Percentiles rank a stretch among this genome's conserved stretches.
Conservation (phyloP, 2,888 invertebrate genomes). For the Chydorus sphaericus region DNA sequence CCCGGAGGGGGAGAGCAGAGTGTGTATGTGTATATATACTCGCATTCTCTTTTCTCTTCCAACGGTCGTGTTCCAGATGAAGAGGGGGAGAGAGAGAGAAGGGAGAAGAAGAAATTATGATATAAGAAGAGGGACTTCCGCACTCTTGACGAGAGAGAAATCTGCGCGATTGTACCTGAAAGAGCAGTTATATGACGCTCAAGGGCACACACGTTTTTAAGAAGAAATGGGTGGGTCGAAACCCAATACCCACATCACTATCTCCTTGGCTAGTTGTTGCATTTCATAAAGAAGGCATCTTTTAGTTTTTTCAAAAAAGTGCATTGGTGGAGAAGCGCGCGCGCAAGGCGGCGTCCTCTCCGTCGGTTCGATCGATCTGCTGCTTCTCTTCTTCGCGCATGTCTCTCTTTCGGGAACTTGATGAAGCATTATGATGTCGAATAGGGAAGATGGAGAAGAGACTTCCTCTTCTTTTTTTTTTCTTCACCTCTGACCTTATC, state of each 20-base stretch:
- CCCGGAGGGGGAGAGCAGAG: not conserved
- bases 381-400: too few species aligned
- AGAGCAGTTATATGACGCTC: conserved; percentile 13
- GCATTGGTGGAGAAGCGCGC: too few species aligned
- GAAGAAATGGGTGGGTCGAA: not conserved
- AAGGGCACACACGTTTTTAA: not conserved
- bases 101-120: conserved; percentile 19
- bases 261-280: conserved; percentile 3
- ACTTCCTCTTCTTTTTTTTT: conserved; percentile 9
- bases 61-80: not conserved
- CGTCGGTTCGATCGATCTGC: too few species aligned
- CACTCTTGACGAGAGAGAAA: conserved; percentile 18
- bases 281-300: too few species aligned
- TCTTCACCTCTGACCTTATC: conserved; percentile 6
- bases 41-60: too few species aligned
- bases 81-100: conserved; percentile 8
- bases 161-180: conserved; percentile 18
- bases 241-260: not conserved
- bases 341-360: too few species aligned
- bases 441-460: too few species aligned
- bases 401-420: too few species aligned
- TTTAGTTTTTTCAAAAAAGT: too few species aligned
- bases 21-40: not conserved
- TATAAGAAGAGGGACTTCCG: conserved; percentile 18
- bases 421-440: too few species aligned